phyloP scores from a whole-genome alignment of 2,888 invertebrate species.

The Synergus itoensis region DNA sequence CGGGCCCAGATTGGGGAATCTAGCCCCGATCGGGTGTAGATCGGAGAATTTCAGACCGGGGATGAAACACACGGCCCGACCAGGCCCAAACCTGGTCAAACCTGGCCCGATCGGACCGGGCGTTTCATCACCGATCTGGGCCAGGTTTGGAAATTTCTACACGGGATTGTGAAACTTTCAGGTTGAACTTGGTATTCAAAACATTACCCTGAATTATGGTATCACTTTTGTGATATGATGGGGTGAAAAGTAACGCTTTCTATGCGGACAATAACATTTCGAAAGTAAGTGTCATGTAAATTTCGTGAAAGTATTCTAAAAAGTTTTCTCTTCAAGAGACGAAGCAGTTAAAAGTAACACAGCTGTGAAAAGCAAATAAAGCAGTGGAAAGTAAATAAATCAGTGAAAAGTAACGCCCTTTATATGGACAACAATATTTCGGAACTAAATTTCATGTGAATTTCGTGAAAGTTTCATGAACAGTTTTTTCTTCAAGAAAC shows the following conservation, averaged over 20 bases:
- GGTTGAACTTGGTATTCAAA: neutral
- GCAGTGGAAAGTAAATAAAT: neutral
- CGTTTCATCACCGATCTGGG: too few relatives aligned
- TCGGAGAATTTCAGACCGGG: too few relatives aligned
- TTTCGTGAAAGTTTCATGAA: conserved; percentile 7
- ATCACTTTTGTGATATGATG: conserved; percentile 4
- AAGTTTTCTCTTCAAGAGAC: neutral
- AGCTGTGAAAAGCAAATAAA: neutral
- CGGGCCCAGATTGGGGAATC: too few relatives aligned
- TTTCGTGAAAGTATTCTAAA: conserved; percentile 5
- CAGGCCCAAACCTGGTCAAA: too few relatives aligned
- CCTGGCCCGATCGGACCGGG: too few relatives aligned
- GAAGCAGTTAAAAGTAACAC: neutral
- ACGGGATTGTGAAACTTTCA: neutral
- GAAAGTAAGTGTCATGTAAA: conserved; percentile 26
- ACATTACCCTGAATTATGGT: neutral
- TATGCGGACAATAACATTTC: neutral
- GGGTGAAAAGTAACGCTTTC: conserved; percentile 4
- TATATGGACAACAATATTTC: conserved; percentile 1
- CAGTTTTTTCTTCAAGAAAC: neutral
- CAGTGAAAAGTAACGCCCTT: neutral
- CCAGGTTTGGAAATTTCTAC: too few relatives aligned
- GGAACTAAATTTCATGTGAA: conserved; percentile 32
- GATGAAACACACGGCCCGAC: too few relatives aligned
- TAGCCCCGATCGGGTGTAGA: too few relatives aligned